Percentiles rank a stretch among this genome's conserved stretches.
Conservation (phyloP, 2,888 invertebrate genomes). For the Sylvicola fuscatus region DNA sequence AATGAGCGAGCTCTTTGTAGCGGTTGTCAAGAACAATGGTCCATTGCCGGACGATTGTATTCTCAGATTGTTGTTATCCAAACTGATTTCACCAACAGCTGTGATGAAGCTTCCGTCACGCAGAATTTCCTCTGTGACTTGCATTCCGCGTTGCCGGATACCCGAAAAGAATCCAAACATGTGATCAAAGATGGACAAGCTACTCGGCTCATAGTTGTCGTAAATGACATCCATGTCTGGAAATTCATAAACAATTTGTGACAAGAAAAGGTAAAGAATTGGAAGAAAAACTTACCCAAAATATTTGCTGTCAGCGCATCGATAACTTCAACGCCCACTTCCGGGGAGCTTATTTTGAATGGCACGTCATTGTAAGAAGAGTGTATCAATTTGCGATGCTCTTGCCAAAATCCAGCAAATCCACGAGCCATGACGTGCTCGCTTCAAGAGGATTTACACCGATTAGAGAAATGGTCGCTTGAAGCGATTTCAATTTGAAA, state of each 20-base stretch:
- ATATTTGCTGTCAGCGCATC: constrained; percentile 56
- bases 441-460: constrained; percentile 20
- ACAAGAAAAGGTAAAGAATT: background rate
- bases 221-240: constrained; percentile 64
- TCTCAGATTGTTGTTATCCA: constrained; percentile 40
- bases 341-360: constrained; percentile 44
- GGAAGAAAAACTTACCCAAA: constrained; percentile 28
- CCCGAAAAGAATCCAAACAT: constrained; percentile 74
- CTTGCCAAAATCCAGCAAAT: constrained; percentile 72
- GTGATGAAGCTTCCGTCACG: constrained; percentile 63
- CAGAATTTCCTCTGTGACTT: constrained; percentile 73
- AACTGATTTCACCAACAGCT: constrained; percentile 55
- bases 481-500: too few species aligned
- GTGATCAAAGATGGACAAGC: constrained; percentile 54
- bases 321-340: constrained; percentile 44
- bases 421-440: constrained; percentile 69
- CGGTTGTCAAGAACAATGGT: constrained; percentile 59
- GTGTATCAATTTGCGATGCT: constrained; percentile 57
- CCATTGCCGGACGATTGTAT: constrained; percentile 54
- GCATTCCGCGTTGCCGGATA: constrained; percentile 60
- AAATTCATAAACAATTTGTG: background rate
- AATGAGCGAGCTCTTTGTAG: constrained; percentile 52
- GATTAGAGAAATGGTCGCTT: too few species aligned
- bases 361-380: constrained; percentile 63
- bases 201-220: constrained; percentile 61